Evolutionary conservation across 2,888 invertebrate genomes (phyloP).

Genomic region (Drosophila mayaguana): DNA sequence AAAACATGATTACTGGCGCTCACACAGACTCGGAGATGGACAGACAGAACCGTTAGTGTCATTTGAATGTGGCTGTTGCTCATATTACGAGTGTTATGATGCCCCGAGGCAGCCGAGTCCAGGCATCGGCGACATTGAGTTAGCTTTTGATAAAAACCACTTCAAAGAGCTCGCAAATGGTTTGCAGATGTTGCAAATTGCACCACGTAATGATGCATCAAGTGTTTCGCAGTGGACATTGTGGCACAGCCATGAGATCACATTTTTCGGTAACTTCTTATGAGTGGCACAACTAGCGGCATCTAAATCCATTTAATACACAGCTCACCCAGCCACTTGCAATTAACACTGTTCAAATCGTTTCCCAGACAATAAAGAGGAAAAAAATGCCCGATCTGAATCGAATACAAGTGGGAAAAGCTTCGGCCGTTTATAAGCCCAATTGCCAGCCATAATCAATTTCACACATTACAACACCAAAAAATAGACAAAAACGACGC

Average conservation of each 20-base stretch:
- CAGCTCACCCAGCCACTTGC: slow-evolving; percentile 7
- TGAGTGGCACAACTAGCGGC: slow-evolving; percentile 6
- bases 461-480: slow-evolving; percentile 71
- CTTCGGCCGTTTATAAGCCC: slow-evolving; percentile 57
- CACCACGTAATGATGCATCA: slow-evolving; percentile 29
- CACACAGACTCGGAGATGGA: slow-evolving; percentile 46
- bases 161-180: slow-evolving; percentile 43
- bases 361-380: slow-evolving; percentile 32
- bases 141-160: slow-evolving; percentile 51
- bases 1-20: slow-evolving; percentile 78
- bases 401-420: slow-evolving; percentile 45
- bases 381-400: slow-evolving; percentile 9
- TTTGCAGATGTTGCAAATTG: slow-evolving; percentile 49
- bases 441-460: slow-evolving; percentile 74
- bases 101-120: slow-evolving; percentile 31
- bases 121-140: slow-evolving; percentile 32
- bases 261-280: slow-evolving; percentile 12
- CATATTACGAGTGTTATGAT: slow-evolving; percentile 54
- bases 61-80: slow-evolving; percentile 73
- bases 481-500: slow-evolving; percentile 53
- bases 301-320: slow-evolving; percentile 8
- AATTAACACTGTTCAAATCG: slow-evolving; percentile 22
- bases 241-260: slow-evolving; percentile 4
- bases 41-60: slow-evolving; percentile 80
- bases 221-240: slow-evolving; percentile 8